Evolutionary conservation across 2,888 invertebrate species (phyloP).

Genomic region (Mechanitis mazaeus): DNA sequence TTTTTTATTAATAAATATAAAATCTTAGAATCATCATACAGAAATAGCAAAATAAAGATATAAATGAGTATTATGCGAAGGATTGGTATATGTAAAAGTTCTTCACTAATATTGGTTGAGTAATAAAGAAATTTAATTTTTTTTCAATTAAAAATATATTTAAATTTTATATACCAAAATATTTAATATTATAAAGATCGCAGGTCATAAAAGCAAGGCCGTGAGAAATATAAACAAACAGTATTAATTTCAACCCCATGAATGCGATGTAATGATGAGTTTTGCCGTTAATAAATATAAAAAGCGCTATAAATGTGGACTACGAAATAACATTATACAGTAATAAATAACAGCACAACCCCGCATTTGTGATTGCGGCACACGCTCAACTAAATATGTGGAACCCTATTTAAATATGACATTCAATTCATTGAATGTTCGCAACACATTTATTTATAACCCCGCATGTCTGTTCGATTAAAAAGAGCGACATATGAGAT

Average conservation of each 20-base stretch:
- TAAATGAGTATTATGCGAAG: too few species aligned
- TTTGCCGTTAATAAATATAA: conserved; percentile 67
- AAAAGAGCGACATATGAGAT: conserved; percentile 71
- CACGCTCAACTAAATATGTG: conserved; percentile 61
- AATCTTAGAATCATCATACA: too few species aligned
- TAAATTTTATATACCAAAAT: too few species aligned
- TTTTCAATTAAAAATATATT: too few species aligned
- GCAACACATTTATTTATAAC: conserved; percentile 60
- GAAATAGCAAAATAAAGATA: too few species aligned
- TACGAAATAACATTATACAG: conserved; percentile 72
- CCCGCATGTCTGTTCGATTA: conserved; percentile 64
- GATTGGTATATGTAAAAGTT: too few species aligned
- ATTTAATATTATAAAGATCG: neutral
- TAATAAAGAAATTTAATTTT: too few species aligned
- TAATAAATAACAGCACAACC: conserved; percentile 73
- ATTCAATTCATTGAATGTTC: conserved; percentile 39
- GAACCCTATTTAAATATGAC: conserved; percentile 28
- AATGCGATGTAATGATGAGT: conserved; percentile 67
- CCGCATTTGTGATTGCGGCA: conserved; percentile 62
- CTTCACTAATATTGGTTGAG: too few species aligned
- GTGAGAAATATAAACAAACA: conserved; percentile 71
- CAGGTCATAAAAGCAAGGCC: conserved; percentile 30
- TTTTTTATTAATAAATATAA: too few species aligned
- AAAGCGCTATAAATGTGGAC: conserved; percentile 65
- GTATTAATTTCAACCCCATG: conserved; percentile 66